phyloP scores from a whole-genome alignment of 2,113 vertebrate species.

The Athene noctua region DNA sequence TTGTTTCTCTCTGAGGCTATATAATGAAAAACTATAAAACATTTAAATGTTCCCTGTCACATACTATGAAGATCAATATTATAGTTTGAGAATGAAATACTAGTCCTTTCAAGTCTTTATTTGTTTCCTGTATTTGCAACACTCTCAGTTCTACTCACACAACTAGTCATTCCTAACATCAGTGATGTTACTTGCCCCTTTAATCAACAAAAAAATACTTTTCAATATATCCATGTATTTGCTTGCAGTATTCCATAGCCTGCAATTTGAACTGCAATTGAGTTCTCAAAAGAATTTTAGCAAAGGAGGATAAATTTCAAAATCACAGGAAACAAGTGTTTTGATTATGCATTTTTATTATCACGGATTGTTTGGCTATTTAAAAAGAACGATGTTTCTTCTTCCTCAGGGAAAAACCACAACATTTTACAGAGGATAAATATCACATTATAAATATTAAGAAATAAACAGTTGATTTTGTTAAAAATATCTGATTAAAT shows the following conservation, averaged over 20 bases:
- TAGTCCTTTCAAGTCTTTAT: neutral
- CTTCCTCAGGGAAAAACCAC: neutral
- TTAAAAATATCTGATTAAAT: neutral
- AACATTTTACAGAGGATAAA: neutral
- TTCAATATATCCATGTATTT: neutral
- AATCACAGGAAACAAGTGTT: neutral
- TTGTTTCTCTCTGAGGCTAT: neutral
- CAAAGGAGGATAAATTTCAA: neutral
- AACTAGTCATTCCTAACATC: neutral
- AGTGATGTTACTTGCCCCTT: neutral
- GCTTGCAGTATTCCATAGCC: neutral
- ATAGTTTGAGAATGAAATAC: neutral
- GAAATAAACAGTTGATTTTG: neutral
- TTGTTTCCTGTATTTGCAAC: neutral
- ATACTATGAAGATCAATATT: neutral
- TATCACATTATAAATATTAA: neutral
- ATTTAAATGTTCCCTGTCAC: neutral
- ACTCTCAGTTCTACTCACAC: neutral
- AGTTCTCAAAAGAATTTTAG: neutral
- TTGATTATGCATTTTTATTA: neutral
- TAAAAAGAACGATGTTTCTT: neutral
- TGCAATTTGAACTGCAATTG: neutral
- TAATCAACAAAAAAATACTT: neutral
- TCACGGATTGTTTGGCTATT: neutral
- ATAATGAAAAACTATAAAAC: neutral